Conservation (phyloP, 1,140 invertebrate genomes). For the Zaprionus nigranus region DNA sequence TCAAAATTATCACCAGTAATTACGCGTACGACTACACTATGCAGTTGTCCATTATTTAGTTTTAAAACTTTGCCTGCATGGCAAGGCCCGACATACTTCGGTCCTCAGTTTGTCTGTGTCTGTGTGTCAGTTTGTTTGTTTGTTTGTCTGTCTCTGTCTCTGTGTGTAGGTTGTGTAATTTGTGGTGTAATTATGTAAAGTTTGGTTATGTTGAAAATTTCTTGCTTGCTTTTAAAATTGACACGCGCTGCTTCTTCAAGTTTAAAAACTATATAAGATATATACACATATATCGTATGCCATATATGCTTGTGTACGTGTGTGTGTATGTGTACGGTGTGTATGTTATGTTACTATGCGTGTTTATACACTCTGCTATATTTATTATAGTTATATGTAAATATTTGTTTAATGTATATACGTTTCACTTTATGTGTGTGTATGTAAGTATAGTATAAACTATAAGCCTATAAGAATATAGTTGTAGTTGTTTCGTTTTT, state of each 20-base stretch:
- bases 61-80: slow-evolving; percentile 48
- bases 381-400: slow-evolving; percentile 61
- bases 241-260: slow-evolving; percentile 60
- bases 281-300: slow-evolving; percentile 42
- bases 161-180: slow-evolving; percentile 74
- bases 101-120: slow-evolving; percentile 56
- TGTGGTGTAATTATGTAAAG: slow-evolving; percentile 77
- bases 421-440: slow-evolving; percentile 64
- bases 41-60: slow-evolving; percentile 73
- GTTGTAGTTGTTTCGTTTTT: slow-evolving; percentile 68
- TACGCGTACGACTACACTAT: slow-evolving; percentile 82
- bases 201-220: slow-evolving; percentile 45
- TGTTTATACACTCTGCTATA: slow-evolving; percentile 61
- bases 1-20: slow-evolving; percentile 83
- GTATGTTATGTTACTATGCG: slow-evolving; percentile 61
- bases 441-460: slow-evolving; percentile 79
- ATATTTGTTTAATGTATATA: slow-evolving; percentile 51
- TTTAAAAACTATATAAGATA: slow-evolving; percentile 68
- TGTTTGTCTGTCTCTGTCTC: slow-evolving; percentile 51
- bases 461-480: slow-evolving; percentile 83
- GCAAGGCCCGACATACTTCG: slow-evolving; percentile 44
- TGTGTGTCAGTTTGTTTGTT: slow-evolving; percentile 48
- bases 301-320: slow-evolving; percentile 45
- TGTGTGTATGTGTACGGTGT: slow-evolving; percentile 11
- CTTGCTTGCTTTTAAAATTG: slow-evolving; percentile 66